Evolutionary conservation across 1,140 invertebrate species (phyloP).

Genomic region (Rhizoglyphus robini): DNA sequence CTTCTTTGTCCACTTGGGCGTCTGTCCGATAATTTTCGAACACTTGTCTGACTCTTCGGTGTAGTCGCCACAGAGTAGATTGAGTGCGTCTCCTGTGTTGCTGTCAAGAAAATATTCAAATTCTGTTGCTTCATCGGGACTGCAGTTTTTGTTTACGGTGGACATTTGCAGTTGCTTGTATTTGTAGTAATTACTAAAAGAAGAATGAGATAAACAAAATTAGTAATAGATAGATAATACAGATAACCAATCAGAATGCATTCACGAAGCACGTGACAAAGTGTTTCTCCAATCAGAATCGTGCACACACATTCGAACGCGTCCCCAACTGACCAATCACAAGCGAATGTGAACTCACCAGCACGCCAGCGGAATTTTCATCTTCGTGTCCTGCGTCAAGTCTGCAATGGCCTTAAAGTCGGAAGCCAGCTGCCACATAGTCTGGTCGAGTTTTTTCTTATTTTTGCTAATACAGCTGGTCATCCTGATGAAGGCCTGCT

Average conservation of each 20-base stretch:
- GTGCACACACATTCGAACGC: too few species aligned
- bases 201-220: neutral
- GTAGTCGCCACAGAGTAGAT: constrained; percentile 13
- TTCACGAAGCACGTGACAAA: too few species aligned
- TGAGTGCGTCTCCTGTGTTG: neutral
- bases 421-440: neutral
- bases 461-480: neutral
- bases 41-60: constrained; percentile 14
- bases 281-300: too few species aligned
- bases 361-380: neutral
- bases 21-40: neutral
- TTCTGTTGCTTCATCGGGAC: neutral
- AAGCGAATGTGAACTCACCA: too few species aligned
- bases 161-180: neutral
- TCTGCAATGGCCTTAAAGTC: neutral
- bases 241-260: neutral
- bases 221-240: neutral
- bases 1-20: neutral
- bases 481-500: neutral
- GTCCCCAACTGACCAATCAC: too few species aligned
- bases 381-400: neutral
- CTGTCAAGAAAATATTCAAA: constrained; percentile 5
- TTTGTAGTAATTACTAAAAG: constrained; percentile 11
- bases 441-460: neutral
- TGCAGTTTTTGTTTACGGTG: neutral